Evolutionary conservation across 2,797 vertebrate genomes (phyloP).

Genomic region (Propithecus perrieri): DNA sequence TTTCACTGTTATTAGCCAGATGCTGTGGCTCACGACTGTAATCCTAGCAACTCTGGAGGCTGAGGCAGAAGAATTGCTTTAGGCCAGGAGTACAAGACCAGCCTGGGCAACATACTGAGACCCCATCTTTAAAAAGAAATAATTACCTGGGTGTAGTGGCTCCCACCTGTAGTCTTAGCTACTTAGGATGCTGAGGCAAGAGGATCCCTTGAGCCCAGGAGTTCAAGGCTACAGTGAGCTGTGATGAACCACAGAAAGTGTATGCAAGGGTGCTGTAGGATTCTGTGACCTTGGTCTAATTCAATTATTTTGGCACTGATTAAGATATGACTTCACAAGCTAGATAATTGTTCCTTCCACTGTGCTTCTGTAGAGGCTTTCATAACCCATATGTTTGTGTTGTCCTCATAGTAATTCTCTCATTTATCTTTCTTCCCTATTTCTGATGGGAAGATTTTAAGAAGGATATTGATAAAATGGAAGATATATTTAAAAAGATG

Average conservation of each 20-base stretch:
- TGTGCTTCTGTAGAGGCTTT: not conserved
- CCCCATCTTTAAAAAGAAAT: not conserved
- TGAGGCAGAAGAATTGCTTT: not conserved
- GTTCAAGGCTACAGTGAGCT: not conserved
- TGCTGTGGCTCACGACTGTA: not conserved
- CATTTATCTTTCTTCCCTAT: not conserved
- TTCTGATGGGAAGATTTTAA: constrained; percentile 17
- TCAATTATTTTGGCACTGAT: not conserved
- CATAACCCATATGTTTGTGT: not conserved
- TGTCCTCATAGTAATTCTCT: not conserved
- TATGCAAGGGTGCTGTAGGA: not conserved
- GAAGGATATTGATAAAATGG: not conserved
- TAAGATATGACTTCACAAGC: not conserved
- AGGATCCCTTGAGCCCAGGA: not conserved
- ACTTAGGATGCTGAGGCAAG: not conserved
- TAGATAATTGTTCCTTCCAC: not conserved
- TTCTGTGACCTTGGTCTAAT: not conserved
- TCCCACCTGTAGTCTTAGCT: not conserved
- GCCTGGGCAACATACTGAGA: not conserved
- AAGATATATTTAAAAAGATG: constrained; percentile 3
- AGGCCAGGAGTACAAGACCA: not conserved
- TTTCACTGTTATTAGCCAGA: not conserved
- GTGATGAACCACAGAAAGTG: not conserved
- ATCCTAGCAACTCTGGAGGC: not conserved
- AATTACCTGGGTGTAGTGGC: not conserved